Evolutionary conservation across 2,113 vertebrate genomes (phyloP), one percentile per base, ranked within the genome.

Genomic region (Falcunculus frontatus): DNA sequence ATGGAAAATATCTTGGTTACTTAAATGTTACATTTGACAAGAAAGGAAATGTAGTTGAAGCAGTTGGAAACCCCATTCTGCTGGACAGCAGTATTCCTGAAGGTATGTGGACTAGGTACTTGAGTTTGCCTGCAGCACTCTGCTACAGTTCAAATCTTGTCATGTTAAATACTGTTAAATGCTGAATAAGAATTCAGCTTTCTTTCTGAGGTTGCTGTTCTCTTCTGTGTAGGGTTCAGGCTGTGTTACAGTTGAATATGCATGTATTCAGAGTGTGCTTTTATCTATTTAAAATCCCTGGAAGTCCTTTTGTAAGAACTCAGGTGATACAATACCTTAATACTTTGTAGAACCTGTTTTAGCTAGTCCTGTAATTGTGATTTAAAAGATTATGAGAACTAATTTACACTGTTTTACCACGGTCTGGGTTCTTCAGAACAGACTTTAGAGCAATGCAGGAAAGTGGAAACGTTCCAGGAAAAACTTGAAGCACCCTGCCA

Each of bases 1-100:
- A 99, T 44, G 99, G 99, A 69, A 99, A 99, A 87, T 99, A 99
- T 47, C 98, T 99, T 35, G 99, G 99, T 29, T 97, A 97, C 30
- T 96, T 99, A 55, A 98, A 98, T 56, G 98, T 99, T 39, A 98
- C 97, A 3, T 99, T 99, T 92, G 98, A 99, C 79, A 77, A 97
- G 4, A 55, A 89, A 35, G 99, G 99, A 67, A 96, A 99, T 6
- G 98, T 99, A 11, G 23, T 98, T n/a, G 93, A 93, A 55, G 95
- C 98, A 3, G 81, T 89, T n/a, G 99, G 99, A 78, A 99, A 99
- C 84, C 99, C 99, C 39, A 98, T 99, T 83, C 97, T 99, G 67
- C 97, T 99, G 87, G 83, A 99, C 95, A 97, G 96, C 97, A 97
- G 93, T 33, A 79, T 99, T 83, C 84, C 87, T 10, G 98, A 99